phyloP scores from a whole-genome alignment of 2,888 invertebrate species.

The Cerceris rybyensis region DNA sequence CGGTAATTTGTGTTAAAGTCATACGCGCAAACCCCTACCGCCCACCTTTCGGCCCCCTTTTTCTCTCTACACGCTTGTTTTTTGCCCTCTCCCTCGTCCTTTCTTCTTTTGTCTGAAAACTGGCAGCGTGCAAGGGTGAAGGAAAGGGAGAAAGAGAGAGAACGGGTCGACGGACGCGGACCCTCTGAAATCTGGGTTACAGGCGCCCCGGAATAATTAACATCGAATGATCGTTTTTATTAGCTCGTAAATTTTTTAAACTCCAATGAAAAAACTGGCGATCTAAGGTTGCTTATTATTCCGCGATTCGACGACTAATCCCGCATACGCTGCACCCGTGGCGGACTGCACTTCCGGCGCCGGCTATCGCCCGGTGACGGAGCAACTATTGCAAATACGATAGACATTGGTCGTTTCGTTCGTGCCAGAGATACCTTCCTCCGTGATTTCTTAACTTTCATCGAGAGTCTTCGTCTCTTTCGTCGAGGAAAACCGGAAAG shows the following conservation, averaged over 20 bases:
- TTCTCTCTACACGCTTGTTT: background rate
- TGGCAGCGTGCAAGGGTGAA: background rate
- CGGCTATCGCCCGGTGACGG: too few relatives aligned
- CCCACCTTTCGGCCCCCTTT: background rate
- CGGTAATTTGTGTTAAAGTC: slow-evolving; percentile 25
- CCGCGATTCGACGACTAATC: background rate
- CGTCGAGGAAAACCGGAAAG: too few relatives aligned
- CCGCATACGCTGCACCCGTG: too few relatives aligned
- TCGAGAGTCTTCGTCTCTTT: too few relatives aligned
- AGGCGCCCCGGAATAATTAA: slow-evolving; percentile 46
- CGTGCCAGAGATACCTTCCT: too few relatives aligned
- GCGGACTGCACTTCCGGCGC: too few relatives aligned
- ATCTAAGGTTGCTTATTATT: background rate
- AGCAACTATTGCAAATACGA: too few relatives aligned
- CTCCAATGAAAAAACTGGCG: slow-evolving; percentile 18
- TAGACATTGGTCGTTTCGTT: too few relatives aligned
- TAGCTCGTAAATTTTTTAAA: slow-evolving; percentile 48
- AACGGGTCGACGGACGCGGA: slow-evolving; percentile 17
- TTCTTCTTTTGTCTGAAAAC: slow-evolving; percentile 9
- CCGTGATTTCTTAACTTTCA: too few relatives aligned
- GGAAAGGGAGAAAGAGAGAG: background rate
- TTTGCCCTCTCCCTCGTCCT: background rate
- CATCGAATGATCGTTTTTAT: slow-evolving; percentile 56
- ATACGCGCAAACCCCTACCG: slow-evolving; percentile 1
- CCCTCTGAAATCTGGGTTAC: slow-evolving; percentile 41